Base-by-base conservation (phyloP, 1,140 invertebrate species). In the Lamellibrachia luymesi region DNA sequence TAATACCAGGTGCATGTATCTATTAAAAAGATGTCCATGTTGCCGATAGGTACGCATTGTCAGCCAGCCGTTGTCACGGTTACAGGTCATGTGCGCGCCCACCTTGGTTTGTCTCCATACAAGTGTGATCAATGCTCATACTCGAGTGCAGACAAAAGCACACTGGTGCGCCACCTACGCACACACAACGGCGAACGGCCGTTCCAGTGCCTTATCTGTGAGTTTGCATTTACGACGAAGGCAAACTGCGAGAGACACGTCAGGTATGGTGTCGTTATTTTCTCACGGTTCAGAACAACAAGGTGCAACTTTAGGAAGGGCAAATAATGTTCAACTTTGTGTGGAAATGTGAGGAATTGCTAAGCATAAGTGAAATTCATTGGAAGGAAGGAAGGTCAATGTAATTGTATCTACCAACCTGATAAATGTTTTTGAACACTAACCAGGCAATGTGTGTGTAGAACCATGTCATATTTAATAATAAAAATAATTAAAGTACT, bases 171-270 rank as follows among this genome's bases (percentile, higher is more conserved):
- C 5, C 96, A 96, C 94, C 94, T 96, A 50, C 94, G 95, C 7
- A 96, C 95, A 2, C 99, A 99, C 96, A 99, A 99, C 95, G 98
- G 98, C 0, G 98, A 99, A 95, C 97, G 98, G 5, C 99, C 99
- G 0, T 99, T 98, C 95, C 98, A 99, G 95, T 99, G 99, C 95
- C 97, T 97, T 1, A 97, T 99, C 2, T 99, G 99, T 96, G 98
- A 98, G 94, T 99, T 98, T 94, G 98, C 98, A 1, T 99, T 99
- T 96, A 99, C 99, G 2, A 99, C 99, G 0, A 99, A 99, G 95
- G 98, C 51, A 97, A 99, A 97, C 97, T 99, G 95, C 97, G 98
- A 95, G 98, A 98, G 97, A n/a, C 97, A 97, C 95, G 95, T 97
- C 91, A 96, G 94, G 96, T 96, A 94, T 92, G 2, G 56, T 92